phyloP scores from a whole-genome alignment of 2,888 invertebrate species.

The Pristionchus arcanus region DNA sequence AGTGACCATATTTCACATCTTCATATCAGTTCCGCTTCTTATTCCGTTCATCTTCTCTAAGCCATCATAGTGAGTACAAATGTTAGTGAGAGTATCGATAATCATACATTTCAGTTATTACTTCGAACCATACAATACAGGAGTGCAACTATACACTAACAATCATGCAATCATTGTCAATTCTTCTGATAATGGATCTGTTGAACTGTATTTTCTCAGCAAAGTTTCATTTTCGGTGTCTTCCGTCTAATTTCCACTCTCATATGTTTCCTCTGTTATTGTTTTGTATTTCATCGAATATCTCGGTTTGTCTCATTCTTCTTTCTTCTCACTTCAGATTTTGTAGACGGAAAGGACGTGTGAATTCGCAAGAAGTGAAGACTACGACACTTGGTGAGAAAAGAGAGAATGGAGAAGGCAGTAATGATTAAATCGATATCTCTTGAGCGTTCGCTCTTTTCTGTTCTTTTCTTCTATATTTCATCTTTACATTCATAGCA shows the following conservation, averaged over 20 bases:
- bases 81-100: neutral
- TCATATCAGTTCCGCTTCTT: neutral
- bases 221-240: slow-evolving; percentile 12
- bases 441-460: neutral
- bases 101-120: neutral
- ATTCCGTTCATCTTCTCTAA: neutral
- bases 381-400: slow-evolving; percentile 13
- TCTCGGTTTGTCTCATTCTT: neutral
- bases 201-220: neutral
- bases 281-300: neutral
- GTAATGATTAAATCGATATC: neutral
- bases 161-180: neutral
- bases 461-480: slow-evolving; percentile 19
- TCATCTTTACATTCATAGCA: neutral
- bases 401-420: neutral
- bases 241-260: neutral
- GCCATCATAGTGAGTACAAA: neutral
- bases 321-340: slow-evolving; percentile 4
- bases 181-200: neutral
- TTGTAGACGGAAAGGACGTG: neutral
- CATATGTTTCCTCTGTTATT: neutral
- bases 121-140: slow-evolving; percentile 37
- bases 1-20: neutral
- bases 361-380: neutral
- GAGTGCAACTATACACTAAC: neutral